A percentile compares a stretch with the other conserved stretches of the same genome.
These are phyloP conservation scores for Scartelaos histophorus DNA, from an alignment of 2,113 vertebrate genomes.

Conservation along the genomic window DNA sequence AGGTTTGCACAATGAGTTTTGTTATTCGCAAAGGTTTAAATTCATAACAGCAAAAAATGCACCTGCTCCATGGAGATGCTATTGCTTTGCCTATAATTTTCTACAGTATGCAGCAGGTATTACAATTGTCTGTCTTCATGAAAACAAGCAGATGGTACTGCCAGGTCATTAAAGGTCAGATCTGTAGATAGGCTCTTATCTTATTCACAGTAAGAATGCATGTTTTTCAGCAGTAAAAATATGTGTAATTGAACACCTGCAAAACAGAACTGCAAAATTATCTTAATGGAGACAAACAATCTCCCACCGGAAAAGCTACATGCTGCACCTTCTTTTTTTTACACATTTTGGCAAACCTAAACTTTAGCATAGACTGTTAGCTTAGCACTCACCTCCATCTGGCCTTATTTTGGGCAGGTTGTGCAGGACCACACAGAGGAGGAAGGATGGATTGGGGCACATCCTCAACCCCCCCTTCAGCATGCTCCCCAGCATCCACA, in stretches of 20 bases:
- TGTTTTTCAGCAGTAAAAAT: not conserved
- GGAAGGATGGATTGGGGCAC: constrained; percentile 81
- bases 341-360: not conserved
- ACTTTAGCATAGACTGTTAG: not conserved
- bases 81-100: not conserved
- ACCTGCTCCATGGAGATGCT: not conserved
- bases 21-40: too few relatives aligned
- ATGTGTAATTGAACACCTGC: not conserved
- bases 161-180: not conserved
- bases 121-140: not conserved
- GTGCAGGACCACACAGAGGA: constrained; percentile 86
- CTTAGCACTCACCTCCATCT: constrained; percentile 77
- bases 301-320: too few relatives aligned
- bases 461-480: constrained; percentile 84
- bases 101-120: not conserved
- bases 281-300: not conserved
- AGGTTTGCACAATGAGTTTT: too few relatives aligned
- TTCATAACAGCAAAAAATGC: not conserved
- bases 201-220: not conserved
- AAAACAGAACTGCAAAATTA: not conserved
- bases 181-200: not conserved
- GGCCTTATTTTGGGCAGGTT: constrained; percentile 79
- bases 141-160: not conserved
- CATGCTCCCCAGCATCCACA: constrained; percentile 85
- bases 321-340: too few relatives aligned